Percentiles rank a stretch among this genome's conserved stretches.
These are phyloP conservation scores for Agriopis aurantiaria DNA, from an alignment of 2,888 invertebrate genomes.

Conservation along the genomic window DNA sequence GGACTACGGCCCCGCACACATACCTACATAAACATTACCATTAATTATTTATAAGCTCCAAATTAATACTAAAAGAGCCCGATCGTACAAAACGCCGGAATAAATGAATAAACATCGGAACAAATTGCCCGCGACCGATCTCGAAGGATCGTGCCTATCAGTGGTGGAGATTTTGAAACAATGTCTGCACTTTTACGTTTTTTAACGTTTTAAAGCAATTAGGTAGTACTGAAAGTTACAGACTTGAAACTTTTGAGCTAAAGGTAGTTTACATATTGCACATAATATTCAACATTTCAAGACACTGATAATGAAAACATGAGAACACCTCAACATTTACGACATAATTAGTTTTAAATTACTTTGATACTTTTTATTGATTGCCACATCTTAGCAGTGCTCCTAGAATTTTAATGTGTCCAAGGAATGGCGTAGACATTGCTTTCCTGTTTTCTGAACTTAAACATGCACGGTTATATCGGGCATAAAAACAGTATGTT, in stretches of 20 bases:
- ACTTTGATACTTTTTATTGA: slow-evolving; percentile 45
- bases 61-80: slow-evolving; percentile 77
- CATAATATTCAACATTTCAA: not conserved
- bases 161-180: slow-evolving; percentile 56
- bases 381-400: slow-evolving; percentile 35
- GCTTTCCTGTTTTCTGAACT: slow-evolving; percentile 32
- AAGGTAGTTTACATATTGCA: no score
- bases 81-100: slow-evolving; percentile 73
- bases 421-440: slow-evolving; percentile 40
- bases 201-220: slow-evolving; percentile 9
- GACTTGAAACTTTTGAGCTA: no score
- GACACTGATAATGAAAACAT: slow-evolving; percentile 27
- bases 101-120: slow-evolving; percentile 79
- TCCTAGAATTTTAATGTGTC: slow-evolving; percentile 43
- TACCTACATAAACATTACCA: slow-evolving; percentile 64
- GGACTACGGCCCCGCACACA: slow-evolving; percentile 61
- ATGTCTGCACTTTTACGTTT: slow-evolving; percentile 58
- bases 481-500: not conserved
- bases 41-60: slow-evolving; percentile 81
- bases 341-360: slow-evolving; percentile 45
- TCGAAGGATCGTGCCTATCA: slow-evolving; percentile 49
- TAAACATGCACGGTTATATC: slow-evolving; percentile 8
- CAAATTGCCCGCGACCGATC: slow-evolving; percentile 69
- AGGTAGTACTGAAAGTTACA: no score
- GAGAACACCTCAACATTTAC: slow-evolving; percentile 34